Evolutionary conservation across 1,140 invertebrate genomes (phyloP).

Genomic region (Steinernema khuongi): DNA sequence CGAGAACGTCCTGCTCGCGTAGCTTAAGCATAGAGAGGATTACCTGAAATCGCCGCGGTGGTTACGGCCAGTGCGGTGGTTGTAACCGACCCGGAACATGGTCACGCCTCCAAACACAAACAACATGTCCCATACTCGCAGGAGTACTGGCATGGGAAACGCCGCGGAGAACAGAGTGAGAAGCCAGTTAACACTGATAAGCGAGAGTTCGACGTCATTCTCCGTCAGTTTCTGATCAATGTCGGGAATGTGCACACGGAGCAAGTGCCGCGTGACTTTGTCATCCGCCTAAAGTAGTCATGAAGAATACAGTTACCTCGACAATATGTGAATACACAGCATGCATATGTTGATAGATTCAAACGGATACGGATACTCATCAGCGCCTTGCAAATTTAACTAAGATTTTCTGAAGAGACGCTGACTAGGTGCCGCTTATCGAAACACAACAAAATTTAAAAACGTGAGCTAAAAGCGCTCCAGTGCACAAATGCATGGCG

Average conservation of each 20-base stretch:
- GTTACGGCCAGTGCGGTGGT: conserved; percentile 70
- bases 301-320: too few species aligned
- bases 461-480: too few species aligned
- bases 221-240: conserved; percentile 69
- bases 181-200: conserved; percentile 96
- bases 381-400: too few species aligned
- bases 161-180: conserved; percentile 94
- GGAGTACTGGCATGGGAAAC: conserved; percentile 89
- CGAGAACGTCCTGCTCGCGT: conserved; percentile 46
- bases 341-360: too few species aligned
- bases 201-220: conserved; percentile 81
- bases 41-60: conserved; percentile 54
- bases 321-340: too few species aligned
- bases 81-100: conserved; percentile 82
- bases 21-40: conserved; percentile 55
- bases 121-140: conserved; percentile 93
- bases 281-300: conserved; percentile 72
- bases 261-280: conserved; percentile 80
- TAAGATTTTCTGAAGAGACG: too few species aligned
- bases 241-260: conserved; percentile 77
- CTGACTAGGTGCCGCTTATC: too few species aligned
- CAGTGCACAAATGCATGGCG: too few species aligned
- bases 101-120: conserved; percentile 85
- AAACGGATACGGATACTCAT: too few species aligned
- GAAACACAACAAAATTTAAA: too few species aligned